A percentile compares a stretch with the other conserved stretches of the same genome.
phyloP scores from a whole-genome alignment of 2,113 vertebrate species.

The Craseonycteris thonglongyai region DNA sequence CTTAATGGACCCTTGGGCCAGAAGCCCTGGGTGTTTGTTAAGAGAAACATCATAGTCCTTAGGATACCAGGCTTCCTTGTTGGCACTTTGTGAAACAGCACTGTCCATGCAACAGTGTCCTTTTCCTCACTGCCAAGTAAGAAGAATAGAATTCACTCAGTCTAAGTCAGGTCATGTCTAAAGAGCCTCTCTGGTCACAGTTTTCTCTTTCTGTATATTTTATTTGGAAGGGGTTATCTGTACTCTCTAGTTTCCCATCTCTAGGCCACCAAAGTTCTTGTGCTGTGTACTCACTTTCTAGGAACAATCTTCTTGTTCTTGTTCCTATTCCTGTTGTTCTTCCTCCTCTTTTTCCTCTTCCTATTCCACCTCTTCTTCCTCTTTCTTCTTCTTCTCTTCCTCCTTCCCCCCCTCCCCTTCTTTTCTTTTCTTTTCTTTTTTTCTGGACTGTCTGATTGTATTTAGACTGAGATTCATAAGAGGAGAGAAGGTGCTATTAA shows the following conservation, averaged over 20 bases:
- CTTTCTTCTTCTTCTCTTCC: no score
- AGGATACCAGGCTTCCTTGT: neutral
- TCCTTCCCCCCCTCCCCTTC: no score
- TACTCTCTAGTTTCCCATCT: neutral
- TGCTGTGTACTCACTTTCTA: fast-evolving
- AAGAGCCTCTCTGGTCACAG: neutral
- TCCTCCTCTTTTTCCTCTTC: no score
- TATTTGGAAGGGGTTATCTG: neutral
- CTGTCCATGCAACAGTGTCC: neutral
- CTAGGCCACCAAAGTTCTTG: neutral
- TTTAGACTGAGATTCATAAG: neutral
- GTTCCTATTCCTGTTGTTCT: no score
- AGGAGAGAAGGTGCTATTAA: neutral
- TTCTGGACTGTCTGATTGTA: neutral
- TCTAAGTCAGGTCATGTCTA: neutral
- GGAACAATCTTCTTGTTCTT: neutral
- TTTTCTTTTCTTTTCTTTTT: no score
- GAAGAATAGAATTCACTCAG: neutral
- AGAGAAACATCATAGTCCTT: neutral
- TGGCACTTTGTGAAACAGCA: neutral
- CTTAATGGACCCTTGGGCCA: neutral
- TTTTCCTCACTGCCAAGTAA: neutral
- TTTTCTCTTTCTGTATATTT: neutral
- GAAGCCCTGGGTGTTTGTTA: neutral
- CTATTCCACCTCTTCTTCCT: no score